Base-by-base conservation (phyloP, 1,140 invertebrate species). In the Trachelipus rathkii region DNA sequence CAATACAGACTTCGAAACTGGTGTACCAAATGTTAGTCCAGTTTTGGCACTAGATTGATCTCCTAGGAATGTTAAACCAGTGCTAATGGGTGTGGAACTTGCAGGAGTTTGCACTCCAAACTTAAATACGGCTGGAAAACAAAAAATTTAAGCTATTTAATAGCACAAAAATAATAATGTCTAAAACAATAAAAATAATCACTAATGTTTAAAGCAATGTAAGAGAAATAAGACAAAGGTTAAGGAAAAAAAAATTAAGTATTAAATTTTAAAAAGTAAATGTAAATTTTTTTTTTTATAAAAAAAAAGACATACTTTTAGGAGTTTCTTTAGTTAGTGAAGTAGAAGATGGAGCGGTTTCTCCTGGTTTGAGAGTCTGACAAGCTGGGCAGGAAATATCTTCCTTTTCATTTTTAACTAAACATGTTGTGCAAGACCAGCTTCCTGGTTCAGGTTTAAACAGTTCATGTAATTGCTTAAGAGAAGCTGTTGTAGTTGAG, bases 361-460 rank as follows among this genome's bases (percentile, higher is more conserved):
- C 33, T 66, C 83, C 75, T 70, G 82, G 87, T 82, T 84, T 88
- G 76, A 77, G 82, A 78, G 82, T 86, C 80, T 81, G 85, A 86
- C 91, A 92, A 9, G 89, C 88, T 3, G 84, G 79, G 83, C 91
- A 92, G 60, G 83, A 83, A 4, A 72, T 79, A 19, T 81, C 78
- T 60, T 83, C 82, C 9, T 79, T 81, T 10, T 84, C 81, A 83
- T 89, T 89, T 15, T 81, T 78, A 1, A 87, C 82, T 60, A 84
- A 85, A 82, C 88, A 89, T 6, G 75, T 83, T 15, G 81, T 44
- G 82, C 89, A 89, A 74, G 84, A 84, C 89, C 88, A 89, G 50
- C 85, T 85, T 33, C 87, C 87, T 44, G 84, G 74, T 66, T 85
- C 81, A 9, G 85, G 84, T 68, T 83, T 83, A 75, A 83, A 83